These are phyloP conservation scores for Limnodromus scolopaceus DNA, from an alignment of 2,797 vertebrate species.

Conservation along the genomic window DNA sequence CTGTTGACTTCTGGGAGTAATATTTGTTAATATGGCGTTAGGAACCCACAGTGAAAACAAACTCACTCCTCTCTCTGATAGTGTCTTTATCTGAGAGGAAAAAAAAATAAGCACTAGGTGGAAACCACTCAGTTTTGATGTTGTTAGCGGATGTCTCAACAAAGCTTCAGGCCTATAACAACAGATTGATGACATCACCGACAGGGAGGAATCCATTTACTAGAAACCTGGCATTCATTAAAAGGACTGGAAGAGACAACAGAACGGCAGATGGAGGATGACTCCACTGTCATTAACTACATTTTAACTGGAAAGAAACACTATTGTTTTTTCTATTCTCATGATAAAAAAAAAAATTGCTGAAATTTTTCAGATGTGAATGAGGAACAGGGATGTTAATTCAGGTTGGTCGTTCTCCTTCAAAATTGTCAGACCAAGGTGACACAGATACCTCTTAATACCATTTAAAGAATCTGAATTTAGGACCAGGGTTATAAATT, in stretches of 20 bases:
- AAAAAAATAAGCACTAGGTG: not conserved
- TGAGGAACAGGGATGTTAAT: not conserved
- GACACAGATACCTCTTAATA: not conserved
- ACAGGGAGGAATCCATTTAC: not conserved
- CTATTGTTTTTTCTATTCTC: not conserved
- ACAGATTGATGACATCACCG: not conserved
- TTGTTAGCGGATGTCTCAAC: not conserved
- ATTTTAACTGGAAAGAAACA: not conserved
- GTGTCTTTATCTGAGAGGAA: not conserved
- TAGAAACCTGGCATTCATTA: not conserved
- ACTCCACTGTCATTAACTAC: not conserved
- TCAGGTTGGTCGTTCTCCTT: not conserved
- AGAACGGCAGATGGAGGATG: not conserved
- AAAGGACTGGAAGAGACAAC: not conserved
- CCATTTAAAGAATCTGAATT: not conserved
- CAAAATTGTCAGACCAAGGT: not conserved
- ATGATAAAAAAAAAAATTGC: not conserved
- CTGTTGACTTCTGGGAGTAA: not conserved
- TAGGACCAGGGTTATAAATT: not conserved
- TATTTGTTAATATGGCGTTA: not conserved
- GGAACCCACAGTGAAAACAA: not conserved
- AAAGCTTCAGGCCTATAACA: not conserved
- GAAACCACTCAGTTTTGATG: not conserved
- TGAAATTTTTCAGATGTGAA: not conserved
- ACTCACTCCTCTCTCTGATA: not conserved